Evolutionary conservation across 2,888 invertebrate species (phyloP), one percentile per base, ranked within the genome.

Genomic region (Iphiclides podalirius): DNA sequence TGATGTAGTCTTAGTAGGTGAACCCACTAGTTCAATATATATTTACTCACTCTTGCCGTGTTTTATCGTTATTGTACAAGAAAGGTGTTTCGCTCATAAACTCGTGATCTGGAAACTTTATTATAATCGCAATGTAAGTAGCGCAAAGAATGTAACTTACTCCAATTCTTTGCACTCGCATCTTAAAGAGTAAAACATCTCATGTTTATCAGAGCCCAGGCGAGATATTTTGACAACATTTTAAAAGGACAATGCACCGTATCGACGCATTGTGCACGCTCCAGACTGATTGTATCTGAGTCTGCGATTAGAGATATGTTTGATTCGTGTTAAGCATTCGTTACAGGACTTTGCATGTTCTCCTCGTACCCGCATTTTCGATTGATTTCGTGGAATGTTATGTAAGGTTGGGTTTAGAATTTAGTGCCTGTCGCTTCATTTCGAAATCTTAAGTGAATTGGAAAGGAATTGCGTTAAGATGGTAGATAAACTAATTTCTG

Each of bases 201-300:
- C 31, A 39, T 52, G 37, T 50, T 49, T 50, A 40, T 50, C 13
- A 15, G 17, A 39, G 39, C 36, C 33, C 31, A 3, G 8, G 4
- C 15, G 16, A 52, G 52, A 57, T 64, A 54, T 63, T 68, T 62
- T 66, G 63, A 62, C 64, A 70, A 66, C 63, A 66, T 64, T 65
- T 61, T 59, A 60, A 66, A 64, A 62, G 59, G 60, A 56, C 65
- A 64, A 50, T 56, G 56, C 65, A 60, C 62, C 58, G 53, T 52
- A 39, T 53, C 52, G 44, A 47, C 53, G 57, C 52, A 64, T 71
- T 71, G 67, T 69, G 66, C 67, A 69, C 67, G 60, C 57, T 55
- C 28, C 45, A 54, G 57, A 35, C 41, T 49, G 60, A 55, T 56
- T 13, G 23, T 51, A 66, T 64, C 55, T 51, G n/a, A n/a, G n/a